These are phyloP conservation scores for Morpho deidamia DNA, from an alignment of 2,888 invertebrate species.

Conservation along the genomic window DNA sequence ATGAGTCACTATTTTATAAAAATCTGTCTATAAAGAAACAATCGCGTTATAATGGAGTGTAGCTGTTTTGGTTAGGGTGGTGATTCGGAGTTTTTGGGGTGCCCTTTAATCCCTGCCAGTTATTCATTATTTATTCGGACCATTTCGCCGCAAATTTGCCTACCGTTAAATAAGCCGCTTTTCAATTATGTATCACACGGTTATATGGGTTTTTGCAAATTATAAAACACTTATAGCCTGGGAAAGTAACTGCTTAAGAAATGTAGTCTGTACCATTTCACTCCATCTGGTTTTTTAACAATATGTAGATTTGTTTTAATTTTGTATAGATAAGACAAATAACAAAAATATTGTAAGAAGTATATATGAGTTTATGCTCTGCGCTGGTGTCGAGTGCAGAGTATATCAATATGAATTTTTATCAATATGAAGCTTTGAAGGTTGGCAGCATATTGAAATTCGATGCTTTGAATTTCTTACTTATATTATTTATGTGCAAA, in stretches of 20 bases:
- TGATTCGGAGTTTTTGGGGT: constrained; percentile 39
- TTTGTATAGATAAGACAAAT: no score
- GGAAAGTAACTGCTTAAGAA: not conserved
- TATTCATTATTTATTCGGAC: constrained; percentile 64
- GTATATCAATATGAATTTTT: not conserved
- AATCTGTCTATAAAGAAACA: constrained; percentile 29
- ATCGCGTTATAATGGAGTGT: constrained; percentile 35
- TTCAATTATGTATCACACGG: constrained; percentile 39
- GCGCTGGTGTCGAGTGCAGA: no score
- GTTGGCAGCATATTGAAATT: not conserved
- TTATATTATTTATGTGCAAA: no score
- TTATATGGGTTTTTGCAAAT: not conserved
- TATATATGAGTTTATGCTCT: no score
- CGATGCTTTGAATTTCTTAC: no score
- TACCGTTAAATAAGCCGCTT: constrained; percentile 48
- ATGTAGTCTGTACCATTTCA: not conserved
- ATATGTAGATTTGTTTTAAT: no score
- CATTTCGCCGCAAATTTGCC: constrained; percentile 57
- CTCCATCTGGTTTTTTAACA: no score
- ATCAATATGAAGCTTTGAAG: not conserved
- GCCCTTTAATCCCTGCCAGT: constrained; percentile 59
- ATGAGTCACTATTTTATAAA: not conserved
- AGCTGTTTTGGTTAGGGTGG: constrained; percentile 36
- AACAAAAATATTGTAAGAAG: no score
- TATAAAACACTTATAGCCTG: not conserved